Evolutionary conservation across 2,113 vertebrate species (phyloP).

Genomic region (Otolemur garnettii): DNA sequence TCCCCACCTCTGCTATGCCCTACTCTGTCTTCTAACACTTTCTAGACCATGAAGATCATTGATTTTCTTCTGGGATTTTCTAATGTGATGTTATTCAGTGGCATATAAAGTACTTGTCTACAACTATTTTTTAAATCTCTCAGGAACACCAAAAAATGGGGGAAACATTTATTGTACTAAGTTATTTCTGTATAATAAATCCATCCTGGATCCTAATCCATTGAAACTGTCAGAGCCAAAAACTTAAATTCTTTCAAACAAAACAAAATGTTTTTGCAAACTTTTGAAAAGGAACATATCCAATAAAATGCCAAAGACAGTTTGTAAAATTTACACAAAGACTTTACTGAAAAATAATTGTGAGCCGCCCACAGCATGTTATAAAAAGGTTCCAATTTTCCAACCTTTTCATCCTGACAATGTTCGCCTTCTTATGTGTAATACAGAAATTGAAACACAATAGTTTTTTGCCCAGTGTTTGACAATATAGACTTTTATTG

Average conservation of each 20-base stretch:
- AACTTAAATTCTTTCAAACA: conserved; percentile 58
- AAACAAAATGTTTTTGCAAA: conserved; percentile 34
- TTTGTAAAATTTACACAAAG: conserved; percentile 65
- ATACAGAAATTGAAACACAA: conserved; percentile 54
- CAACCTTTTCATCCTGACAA: conserved; percentile 48
- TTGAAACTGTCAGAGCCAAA: neutral
- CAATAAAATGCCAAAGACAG: conserved; percentile 39
- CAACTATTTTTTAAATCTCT: neutral
- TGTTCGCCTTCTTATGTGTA: conserved; percentile 57
- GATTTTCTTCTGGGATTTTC: neutral
- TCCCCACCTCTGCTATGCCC: neutral
- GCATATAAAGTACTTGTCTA: neutral
- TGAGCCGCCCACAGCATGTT: conserved; percentile 22
- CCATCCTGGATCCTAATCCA: neutral
- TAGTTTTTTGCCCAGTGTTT: conserved; percentile 42
- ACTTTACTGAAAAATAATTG: conserved; percentile 70
- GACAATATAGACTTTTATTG: conserved; percentile 30
- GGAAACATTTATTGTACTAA: neutral
- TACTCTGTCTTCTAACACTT: neutral
- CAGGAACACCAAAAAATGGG: neutral
- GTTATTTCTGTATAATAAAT: neutral
- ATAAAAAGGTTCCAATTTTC: conserved; percentile 50
- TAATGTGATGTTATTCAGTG: neutral
- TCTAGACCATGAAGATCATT: neutral
- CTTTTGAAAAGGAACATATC: conserved; percentile 14